Base-by-base conservation (phyloP, 2,888 invertebrate species). In the Noctuana brunneofusca region DNA sequence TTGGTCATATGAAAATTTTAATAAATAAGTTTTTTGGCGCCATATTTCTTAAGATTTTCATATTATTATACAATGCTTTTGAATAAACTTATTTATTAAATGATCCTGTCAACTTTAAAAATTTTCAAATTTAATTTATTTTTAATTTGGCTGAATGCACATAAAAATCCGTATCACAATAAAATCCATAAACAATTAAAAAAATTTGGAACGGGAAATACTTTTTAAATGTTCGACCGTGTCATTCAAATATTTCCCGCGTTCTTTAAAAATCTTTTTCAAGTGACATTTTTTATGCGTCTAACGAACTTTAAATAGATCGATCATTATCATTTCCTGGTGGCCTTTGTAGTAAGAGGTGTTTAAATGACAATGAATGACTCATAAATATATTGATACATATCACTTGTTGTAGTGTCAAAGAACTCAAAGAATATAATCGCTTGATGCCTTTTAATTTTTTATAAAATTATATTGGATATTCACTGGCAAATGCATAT, bases 331-430 rank as follows among this genome's bases (percentile, higher is more conserved):
- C 12, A 30, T 24, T 67, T 66, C 67, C 67, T 63, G 67, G 57
- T 68, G 67, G 59, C 69, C 69, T 69, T 66, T 63, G 5, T 30
- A 62, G 60, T 68, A 65, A 69, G 68, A 67, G 68, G 66, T 56
- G 30, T 58, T 65, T 46, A 66, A 60, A 14, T 60, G 48, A 48
- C 60, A 48, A 54, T 20, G 60, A 30, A 54, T 60, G 60, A 54
- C 32, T 60, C 54, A 54, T 54, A 48, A 30, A 24, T 11, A 41
- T 32, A 35, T 50, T 52, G 12, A 52, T 60, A 60, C 41, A 20
- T 38, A 46, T 52, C 24, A 4, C 54, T 41, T 43, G 55, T 41
- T 14, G 22, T 22, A 54, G 11, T 3, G 18, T 0, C 35, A n/a
- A 22, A 48, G 48, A 48, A n/a, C 22, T 0, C 35, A n/a, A 22